Conservation (phyloP, 1,140 invertebrate species). For the Drosophila trapezifrons region DNA sequence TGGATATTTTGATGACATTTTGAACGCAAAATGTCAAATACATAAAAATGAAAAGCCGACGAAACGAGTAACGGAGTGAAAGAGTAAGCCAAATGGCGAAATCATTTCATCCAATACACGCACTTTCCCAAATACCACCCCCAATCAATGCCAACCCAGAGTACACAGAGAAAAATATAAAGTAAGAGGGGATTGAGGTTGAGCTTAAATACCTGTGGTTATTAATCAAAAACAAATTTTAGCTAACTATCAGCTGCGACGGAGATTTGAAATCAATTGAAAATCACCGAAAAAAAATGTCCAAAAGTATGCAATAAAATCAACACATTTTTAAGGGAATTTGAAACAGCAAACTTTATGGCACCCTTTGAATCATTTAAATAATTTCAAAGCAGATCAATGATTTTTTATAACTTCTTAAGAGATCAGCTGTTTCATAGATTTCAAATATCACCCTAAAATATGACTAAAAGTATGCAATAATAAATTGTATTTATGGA, state of each 20-base stretch:
- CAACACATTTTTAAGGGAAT: too few relatives aligned
- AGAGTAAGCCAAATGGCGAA: conserved; percentile 67
- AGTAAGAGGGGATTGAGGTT: too few relatives aligned
- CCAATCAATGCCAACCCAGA: not conserved
- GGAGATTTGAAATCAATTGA: not conserved
- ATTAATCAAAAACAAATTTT: not conserved
- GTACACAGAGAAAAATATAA: not conserved
- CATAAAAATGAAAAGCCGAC: conserved; percentile 65
- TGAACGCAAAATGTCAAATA: conserved; percentile 77
- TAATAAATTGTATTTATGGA: too few relatives aligned
- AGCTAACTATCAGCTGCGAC: not conserved
- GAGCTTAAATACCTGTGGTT: not conserved
- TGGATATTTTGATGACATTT: conserved; percentile 78
- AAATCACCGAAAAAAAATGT: not conserved
- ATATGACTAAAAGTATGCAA: too few relatives aligned
- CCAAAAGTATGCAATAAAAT: not conserved
- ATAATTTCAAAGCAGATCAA: too few relatives aligned
- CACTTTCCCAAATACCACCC: conserved; percentile 18
- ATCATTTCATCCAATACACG: conserved; percentile 67
- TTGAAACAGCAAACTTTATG: too few relatives aligned
- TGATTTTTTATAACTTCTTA: too few relatives aligned
- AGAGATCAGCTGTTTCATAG: too few relatives aligned
- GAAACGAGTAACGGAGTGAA: conserved; percentile 44
- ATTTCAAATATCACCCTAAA: too few relatives aligned
- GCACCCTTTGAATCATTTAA: too few relatives aligned